These are phyloP conservation scores for Astatoreochromis straeleni DNA, from an alignment of 2,113 vertebrate genomes.

Conservation along the genomic window DNA sequence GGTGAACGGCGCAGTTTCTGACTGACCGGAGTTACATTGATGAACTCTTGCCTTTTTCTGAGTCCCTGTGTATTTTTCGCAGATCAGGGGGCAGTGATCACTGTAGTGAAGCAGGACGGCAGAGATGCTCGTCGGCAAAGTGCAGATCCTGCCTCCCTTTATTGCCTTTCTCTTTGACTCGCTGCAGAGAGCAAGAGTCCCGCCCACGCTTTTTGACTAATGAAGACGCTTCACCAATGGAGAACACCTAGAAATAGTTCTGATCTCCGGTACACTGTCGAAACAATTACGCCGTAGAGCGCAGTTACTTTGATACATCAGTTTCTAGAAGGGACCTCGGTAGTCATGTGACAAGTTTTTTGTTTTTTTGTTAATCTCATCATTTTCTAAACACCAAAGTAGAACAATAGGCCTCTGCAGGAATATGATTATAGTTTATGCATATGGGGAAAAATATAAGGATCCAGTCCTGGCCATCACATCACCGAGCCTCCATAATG, in stretches of 20 bases:
- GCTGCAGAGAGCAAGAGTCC: constrained; percentile 67
- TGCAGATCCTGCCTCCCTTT: constrained; percentile 68
- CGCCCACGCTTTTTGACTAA: constrained; percentile 74
- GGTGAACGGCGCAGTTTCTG: constrained; percentile 59
- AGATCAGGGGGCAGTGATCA: constrained; percentile 52
- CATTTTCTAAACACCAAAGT: neutral
- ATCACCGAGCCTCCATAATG: neutral
- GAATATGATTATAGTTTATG: neutral
- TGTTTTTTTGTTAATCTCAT: neutral
- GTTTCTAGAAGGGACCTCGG: neutral
- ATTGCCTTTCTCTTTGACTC: constrained; percentile 67
- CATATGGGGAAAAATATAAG: neutral
- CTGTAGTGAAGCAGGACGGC: constrained; percentile 59
- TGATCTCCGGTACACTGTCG: constrained; percentile 30
- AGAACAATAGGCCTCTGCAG: neutral
- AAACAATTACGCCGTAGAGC: constrained; percentile 5
- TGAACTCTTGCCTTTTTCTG: constrained; percentile 40
- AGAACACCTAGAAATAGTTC: constrained; percentile 49
- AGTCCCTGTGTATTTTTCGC: constrained; percentile 37
- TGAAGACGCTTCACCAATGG: constrained; percentile 70
- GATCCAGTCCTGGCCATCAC: neutral
- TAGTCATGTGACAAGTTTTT: neutral
- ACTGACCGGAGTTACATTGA: constrained; percentile 56
- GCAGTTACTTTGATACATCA: neutral
- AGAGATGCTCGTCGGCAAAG: constrained; percentile 68